Evolutionary conservation across 2,113 vertebrate genomes (phyloP).

Genomic region (Phylloscopus whistleri): DNA sequence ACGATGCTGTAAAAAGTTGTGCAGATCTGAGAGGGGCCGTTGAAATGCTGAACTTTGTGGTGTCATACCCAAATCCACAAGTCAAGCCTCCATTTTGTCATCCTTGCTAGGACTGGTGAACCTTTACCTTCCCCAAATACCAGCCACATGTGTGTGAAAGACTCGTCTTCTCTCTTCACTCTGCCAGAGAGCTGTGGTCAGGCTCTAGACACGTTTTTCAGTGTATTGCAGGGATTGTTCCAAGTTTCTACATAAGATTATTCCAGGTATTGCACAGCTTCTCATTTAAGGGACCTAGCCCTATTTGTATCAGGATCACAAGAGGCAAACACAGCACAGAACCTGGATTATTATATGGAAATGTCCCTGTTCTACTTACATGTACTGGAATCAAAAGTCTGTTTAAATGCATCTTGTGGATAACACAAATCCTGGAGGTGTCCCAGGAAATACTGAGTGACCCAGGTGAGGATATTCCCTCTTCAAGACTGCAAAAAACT

Average conservation of each 20-base stretch:
- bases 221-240: neutral
- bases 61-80: neutral
- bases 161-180: neutral
- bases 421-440: neutral
- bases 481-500: neutral
- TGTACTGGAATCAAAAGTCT: neutral
- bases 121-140: neutral
- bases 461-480: neutral
- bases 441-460: neutral
- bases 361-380: accelerated
- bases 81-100: neutral
- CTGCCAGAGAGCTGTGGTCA: neutral
- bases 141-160: neutral
- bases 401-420: neutral
- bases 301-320: neutral
- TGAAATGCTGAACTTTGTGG: neutral
- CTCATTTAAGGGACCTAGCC: neutral
- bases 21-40: neutral
- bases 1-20: neutral
- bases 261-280: neutral
- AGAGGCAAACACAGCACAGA: neutral
- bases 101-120: neutral
- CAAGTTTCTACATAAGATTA: neutral
- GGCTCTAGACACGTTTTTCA: neutral
- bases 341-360: neutral